phyloP scores from a whole-genome alignment of 2,797 vertebrate genomes.

The Furcifer pardalis region DNA sequence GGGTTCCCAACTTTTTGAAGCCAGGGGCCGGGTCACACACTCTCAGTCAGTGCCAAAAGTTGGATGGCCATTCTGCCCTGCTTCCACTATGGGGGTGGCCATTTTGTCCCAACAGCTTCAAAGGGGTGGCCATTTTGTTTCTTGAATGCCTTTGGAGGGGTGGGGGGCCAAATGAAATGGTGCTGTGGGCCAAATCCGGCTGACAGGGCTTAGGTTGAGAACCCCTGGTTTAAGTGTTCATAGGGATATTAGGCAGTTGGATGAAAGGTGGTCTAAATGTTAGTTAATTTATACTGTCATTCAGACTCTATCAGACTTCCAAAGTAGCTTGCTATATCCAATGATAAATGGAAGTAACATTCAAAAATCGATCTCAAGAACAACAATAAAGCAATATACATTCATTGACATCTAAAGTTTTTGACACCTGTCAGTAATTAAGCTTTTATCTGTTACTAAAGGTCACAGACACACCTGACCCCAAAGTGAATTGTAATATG shows the following conservation, averaged over 20 bases:
- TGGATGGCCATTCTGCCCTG: too few relatives aligned
- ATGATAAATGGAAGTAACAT: not conserved
- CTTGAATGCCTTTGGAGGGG: too few relatives aligned
- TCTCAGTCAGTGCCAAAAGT: too few relatives aligned
- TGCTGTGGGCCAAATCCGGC: too few relatives aligned
- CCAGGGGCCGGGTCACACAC: too few relatives aligned
- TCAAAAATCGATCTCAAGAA: not conserved
- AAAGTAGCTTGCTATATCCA: not conserved
- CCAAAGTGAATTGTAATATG: not conserved
- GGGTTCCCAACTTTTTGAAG: too few relatives aligned
- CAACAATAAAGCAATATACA: not conserved
- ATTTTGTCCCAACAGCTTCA: too few relatives aligned
- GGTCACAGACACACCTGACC: constrained; percentile 2
- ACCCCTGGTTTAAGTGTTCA: too few relatives aligned
- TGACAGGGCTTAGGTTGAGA: too few relatives aligned
- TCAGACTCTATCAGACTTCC: not conserved
- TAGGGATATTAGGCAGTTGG: not conserved
- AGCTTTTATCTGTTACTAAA: constrained; percentile 4
- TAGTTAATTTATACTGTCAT: not conserved
- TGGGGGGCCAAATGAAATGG: too few relatives aligned
- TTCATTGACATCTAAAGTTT: not conserved
- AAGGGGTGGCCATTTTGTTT: too few relatives aligned
- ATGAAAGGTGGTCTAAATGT: not conserved
- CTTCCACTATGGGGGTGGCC: too few relatives aligned
- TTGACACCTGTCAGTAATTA: not conserved